These are phyloP conservation scores for Miopithecus talapoin DNA, from an alignment of 2,797 vertebrate species.

Conservation along the genomic window DNA sequence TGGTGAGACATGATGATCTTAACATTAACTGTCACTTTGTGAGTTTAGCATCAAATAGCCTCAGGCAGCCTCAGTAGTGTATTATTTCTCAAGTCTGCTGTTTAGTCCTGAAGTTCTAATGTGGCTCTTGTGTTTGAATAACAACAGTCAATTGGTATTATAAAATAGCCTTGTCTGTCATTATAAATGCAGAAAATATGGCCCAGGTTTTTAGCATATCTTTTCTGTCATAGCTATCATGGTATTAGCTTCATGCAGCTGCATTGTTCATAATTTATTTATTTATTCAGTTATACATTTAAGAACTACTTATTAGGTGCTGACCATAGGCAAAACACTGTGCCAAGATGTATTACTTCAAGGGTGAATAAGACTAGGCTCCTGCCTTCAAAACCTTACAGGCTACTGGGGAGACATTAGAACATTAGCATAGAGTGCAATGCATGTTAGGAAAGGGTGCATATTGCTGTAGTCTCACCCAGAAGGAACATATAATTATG, in stretches of 20 bases:
- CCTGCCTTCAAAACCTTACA: neutral
- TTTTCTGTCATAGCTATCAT: neutral
- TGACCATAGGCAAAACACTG: neutral
- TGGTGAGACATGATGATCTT: neutral
- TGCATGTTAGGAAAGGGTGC: neutral
- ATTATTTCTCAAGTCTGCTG: neutral
- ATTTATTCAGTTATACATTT: neutral
- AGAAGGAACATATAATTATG: neutral
- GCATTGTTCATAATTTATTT: neutral
- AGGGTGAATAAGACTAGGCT: neutral
- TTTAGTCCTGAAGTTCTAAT: neutral
- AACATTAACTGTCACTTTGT: neutral
- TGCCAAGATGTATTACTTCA: neutral
- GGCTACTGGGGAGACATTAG: neutral
- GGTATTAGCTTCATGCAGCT: neutral
- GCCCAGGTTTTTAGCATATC: neutral
- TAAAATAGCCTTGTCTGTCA: neutral
- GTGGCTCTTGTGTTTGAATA: neutral
- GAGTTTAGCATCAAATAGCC: neutral
- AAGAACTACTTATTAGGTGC: neutral
- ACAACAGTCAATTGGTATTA: neutral
- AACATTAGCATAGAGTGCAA: neutral
- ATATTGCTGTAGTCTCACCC: neutral
- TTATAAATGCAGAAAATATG: neutral
- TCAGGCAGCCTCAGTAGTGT: neutral